Evolutionary conservation across 2,888 invertebrate species (phyloP), one percentile per base, ranked within the genome.

Genomic region (Nysson spinosus): DNA sequence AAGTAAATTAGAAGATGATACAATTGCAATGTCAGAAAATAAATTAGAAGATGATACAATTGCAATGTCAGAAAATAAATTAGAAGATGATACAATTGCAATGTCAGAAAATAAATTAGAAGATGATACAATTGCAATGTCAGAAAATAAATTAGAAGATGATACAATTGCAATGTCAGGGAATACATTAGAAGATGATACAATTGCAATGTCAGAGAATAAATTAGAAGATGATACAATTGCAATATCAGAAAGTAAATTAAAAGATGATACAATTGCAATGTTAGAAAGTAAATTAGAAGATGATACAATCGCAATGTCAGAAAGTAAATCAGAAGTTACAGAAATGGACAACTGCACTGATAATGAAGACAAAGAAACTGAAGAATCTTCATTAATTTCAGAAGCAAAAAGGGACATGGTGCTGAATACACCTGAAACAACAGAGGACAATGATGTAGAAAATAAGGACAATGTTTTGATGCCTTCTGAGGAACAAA

Each of bases 401-500:
- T 42, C 17, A 22, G 34, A 54, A 28, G 12, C n/a, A n/a, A n/a
- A n/a, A n/a, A n/a, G n/a, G n/a, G n/a, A n/a, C n/a, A n/a, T n/a
- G n/a, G n/a, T n/a, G n/a, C n/a, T n/a, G n/a, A n/a, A n/a, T n/a
- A n/a, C n/a, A n/a, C n/a, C n/a, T n/a, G n/a, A 42, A 2, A 12
- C 20, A 60, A 20, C 32, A 42, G 34, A 47, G n/a, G 19, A 35
- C 47, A 11, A 20, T 34, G 30, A 9, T 12, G 42, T 14, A 46
- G n/a, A 19, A n/a, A 22, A n/a, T 6, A 11, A 19, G n/a, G 28
- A 14, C n/a, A 40, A 43, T 22, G 11, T 12, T 30, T 12, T 24
- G 28, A 20, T 5, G 6, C 20, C 26, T 28, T 14, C 7, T 42
- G n/a, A 22, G 6, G 7, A 12, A 20, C 28, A 63, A 11, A 14